These are phyloP conservation scores for Chlorocebus sabaeus DNA, from an alignment of 2,113 vertebrate species.

Conservation along the genomic window DNA sequence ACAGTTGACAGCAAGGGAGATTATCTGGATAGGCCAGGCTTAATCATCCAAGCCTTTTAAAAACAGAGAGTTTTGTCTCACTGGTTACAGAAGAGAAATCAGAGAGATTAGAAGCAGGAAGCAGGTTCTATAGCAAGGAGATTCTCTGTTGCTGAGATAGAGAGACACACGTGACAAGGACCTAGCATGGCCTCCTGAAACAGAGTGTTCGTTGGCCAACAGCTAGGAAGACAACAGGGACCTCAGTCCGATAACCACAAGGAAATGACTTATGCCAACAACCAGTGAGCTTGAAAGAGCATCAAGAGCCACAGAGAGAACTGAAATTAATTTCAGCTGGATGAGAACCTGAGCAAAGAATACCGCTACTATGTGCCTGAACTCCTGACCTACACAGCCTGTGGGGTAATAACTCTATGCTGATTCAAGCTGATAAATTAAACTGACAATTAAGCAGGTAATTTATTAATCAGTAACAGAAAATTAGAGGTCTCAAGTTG, in stretches of 20 bases:
- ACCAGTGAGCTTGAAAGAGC: not conserved
- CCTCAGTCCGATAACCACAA: not conserved
- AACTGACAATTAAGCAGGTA: not conserved
- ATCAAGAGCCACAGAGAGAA: not conserved
- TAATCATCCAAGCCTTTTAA: not conserved
- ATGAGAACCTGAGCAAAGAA: not conserved
- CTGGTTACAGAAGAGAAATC: not conserved
- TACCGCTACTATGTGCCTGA: not conserved
- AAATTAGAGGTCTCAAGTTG: not conserved
- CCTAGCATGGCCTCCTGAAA: not conserved
- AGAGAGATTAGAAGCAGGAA: not conserved
- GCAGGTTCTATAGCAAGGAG: not conserved
- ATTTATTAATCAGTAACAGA: not conserved
- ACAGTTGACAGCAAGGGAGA: not conserved
- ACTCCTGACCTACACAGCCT: not conserved
- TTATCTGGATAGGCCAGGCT: not conserved
- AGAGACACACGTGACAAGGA: not conserved
- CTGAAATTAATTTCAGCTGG: not conserved
- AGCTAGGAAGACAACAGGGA: not conserved
- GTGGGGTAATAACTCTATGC: not conserved
- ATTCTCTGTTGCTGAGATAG: not conserved
- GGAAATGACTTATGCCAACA: not conserved
- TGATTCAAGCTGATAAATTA: slow-evolving; percentile 4
- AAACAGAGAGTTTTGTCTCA: not conserved
- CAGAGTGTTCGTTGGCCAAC: not conserved